A percentile compares a stretch with the other conserved stretches of the same genome.
Conservation (phyloP, 2,113 vertebrate genomes). For the Genyomyrus donnyi region DNA sequence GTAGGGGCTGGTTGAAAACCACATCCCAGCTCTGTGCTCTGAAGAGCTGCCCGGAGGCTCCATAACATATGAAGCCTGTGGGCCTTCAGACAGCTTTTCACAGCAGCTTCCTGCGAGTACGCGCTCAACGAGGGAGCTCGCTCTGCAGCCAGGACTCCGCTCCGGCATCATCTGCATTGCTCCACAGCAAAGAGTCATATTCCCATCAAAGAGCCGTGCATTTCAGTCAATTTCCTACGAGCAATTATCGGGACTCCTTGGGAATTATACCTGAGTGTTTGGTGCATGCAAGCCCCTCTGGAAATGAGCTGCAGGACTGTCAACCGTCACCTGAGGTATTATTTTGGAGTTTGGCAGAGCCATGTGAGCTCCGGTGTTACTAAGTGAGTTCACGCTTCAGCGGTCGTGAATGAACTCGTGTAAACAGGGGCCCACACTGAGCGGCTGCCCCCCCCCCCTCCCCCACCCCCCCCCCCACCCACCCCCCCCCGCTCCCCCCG, state of each 20-base stretch:
- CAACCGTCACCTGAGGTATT: background rate
- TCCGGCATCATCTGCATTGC: background rate
- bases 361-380: background rate
- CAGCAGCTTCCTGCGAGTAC: background rate
- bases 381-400: background rate
- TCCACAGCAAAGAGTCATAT: background rate
- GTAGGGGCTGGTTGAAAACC: constrained; percentile 9
- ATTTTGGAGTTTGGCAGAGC: background rate
- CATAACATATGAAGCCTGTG: background rate
- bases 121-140: too few species aligned
- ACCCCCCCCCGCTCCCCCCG: too few species aligned
- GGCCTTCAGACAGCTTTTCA: background rate
- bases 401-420: background rate
- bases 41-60: background rate
- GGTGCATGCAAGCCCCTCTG: background rate
- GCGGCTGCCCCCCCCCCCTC: background rate
- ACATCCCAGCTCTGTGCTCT: background rate
- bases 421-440: background rate
- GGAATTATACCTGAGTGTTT: background rate
- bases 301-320: background rate
- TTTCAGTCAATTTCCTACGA: background rate
- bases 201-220: background rate
- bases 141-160: background rate
- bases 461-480: background rate
- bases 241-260: background rate